Evolutionary conservation across 2,888 invertebrate genomes (phyloP).

Genomic region (Epinotia demarniana): DNA sequence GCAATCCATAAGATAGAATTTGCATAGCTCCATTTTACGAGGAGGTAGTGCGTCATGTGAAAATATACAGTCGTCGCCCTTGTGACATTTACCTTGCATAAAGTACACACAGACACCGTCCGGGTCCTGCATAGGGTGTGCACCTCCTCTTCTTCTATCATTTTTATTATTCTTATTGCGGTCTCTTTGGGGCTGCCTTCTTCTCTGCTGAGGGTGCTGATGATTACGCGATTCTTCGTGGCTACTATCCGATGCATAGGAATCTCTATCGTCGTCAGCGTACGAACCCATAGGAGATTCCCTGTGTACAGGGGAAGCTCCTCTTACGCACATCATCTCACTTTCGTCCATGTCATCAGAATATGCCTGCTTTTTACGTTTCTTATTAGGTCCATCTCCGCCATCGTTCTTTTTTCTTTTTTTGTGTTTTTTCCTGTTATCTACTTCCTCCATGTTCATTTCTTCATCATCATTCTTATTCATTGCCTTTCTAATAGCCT

Average conservation of each 20-base stretch:
- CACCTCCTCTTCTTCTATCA: slow-evolving; percentile 82
- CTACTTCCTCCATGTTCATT: slow-evolving; percentile 73
- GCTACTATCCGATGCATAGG: slow-evolving; percentile 83
- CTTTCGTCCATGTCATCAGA: slow-evolving; percentile 88
- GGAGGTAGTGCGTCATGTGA: slow-evolving; percentile 93
- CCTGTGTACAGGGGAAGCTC: slow-evolving; percentile 87
- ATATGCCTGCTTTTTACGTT: slow-evolving; percentile 83
- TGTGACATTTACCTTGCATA: slow-evolving; percentile 95
- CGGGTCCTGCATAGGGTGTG: slow-evolving; percentile 86
- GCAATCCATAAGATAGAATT: slow-evolving; percentile 97
- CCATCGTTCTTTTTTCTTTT: slow-evolving; percentile 85
- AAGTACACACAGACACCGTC: slow-evolving; percentile 92
- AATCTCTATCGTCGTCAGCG: slow-evolving; percentile 82
- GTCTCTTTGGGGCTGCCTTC: slow-evolving; percentile 71
- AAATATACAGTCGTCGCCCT: slow-evolving; percentile 93
- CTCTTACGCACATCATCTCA: slow-evolving; percentile 92
- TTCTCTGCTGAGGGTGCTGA: slow-evolving; percentile 75
- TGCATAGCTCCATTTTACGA: slow-evolving; percentile 96
- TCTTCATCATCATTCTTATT: slow-evolving; percentile 87
- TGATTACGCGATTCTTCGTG: slow-evolving; percentile 81
- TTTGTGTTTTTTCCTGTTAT: slow-evolving; percentile 81
- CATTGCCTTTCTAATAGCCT: slow-evolving; percentile 90
- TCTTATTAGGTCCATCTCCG: slow-evolving; percentile 84
- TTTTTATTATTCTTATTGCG: slow-evolving; percentile 82
- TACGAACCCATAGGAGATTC: slow-evolving; percentile 66